These are phyloP conservation scores for Dicrostonyx torquatus DNA, from an alignment of 2,797 vertebrate species.

Conservation along the genomic window DNA sequence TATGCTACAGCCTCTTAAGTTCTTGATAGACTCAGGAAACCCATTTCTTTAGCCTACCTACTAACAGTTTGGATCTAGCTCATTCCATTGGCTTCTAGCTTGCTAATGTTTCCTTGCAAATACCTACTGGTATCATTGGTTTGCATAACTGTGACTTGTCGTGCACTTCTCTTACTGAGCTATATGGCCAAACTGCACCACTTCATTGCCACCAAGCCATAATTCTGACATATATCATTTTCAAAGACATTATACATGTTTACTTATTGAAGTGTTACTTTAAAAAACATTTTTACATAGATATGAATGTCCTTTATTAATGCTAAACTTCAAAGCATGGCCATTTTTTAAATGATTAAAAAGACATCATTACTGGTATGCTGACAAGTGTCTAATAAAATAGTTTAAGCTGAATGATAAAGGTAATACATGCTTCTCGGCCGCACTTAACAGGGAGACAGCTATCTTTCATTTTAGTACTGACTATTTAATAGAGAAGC, in stretches of 20 bases:
- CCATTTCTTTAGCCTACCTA: background rate
- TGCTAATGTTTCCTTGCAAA: background rate
- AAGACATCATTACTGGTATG: background rate
- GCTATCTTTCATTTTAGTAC: slow-evolving; percentile 5
- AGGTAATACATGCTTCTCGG: background rate
- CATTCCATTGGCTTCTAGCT: background rate
- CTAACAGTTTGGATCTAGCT: background rate
- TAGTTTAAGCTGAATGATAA: background rate
- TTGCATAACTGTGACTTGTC: background rate
- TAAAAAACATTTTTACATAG: background rate
- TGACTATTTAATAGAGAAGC: background rate
- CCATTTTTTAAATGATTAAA: slow-evolving; percentile 9
- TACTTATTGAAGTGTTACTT: background rate
- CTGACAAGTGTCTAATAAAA: background rate
- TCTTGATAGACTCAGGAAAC: background rate
- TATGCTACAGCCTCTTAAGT: background rate
- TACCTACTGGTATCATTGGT: background rate
- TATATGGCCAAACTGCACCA: background rate
- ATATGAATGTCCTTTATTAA: background rate
- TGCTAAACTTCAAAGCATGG: background rate
- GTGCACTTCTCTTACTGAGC: slow-evolving; percentile 13
- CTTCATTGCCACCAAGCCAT: background rate
- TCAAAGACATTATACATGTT: background rate
- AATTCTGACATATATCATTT: background rate
- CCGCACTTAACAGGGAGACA: background rate